Evolutionary conservation across 2,113 vertebrate genomes (phyloP), one percentile per base, ranked within the genome.

Genomic region (Aldabrachelys gigantea): DNA sequence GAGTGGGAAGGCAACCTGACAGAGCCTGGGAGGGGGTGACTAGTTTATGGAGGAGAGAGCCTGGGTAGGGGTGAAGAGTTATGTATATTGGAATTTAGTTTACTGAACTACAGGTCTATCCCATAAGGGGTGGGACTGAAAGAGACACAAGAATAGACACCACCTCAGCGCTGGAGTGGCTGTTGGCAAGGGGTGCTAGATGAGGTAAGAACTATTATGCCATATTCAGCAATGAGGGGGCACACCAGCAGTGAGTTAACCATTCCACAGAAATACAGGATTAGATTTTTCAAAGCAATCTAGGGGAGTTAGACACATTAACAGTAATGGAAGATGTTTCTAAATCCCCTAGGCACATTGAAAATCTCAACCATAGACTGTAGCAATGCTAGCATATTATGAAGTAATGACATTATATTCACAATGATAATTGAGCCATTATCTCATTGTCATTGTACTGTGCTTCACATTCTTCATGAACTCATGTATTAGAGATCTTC

Each of bases 391-490:
- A 93, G 89, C 72, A 94, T 90, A 52, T 47, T 35, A 82, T 90
- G 35, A 94, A 54, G 21, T 31, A 50, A 80, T 56, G 53, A 17
- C 38, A 88, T 82, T 91, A 49, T 69, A 90, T 78, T 97, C 59
- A 21, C 90, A 82, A 5, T 16, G 82, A 93, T 94, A 97, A 95
- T 93, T 53, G 80, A 91, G 44, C 84, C n/a, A 59, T 92, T 96
- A 95, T 94, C 72, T 97, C 89, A 91, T 91, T 82, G 89, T 90
- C 89, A 75, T 87, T 35, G 2, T 84, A 90, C 52, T 78, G 22
- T 91, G 88, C 91, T 97, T 96, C 93, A 86, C 89, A 93, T 72
- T 95, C 78, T 84, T 79, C 62, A 94, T 91, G 90, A 93, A 94
- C 75, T 90, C 82, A 35, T 80, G 24, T 90, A 84, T 85, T 69